Base-by-base conservation (phyloP, 2,113 vertebrate genomes). In the Parus major region DNA sequence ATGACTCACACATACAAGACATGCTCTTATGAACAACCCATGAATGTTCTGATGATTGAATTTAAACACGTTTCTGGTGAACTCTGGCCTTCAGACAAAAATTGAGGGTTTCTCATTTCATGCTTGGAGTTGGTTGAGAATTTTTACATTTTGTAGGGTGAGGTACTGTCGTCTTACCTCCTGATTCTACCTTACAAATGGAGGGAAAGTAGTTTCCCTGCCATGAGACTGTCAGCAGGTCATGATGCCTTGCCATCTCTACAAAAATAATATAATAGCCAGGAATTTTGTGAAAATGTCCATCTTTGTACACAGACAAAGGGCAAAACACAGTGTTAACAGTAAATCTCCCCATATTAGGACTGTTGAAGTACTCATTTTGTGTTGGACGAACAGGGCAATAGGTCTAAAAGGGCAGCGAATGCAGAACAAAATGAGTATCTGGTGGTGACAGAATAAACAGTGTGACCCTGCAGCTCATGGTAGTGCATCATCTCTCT, bases 51-150 rank as follows among this genome's bases (percentile, higher is more conserved):
- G 3, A 59, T 63, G 60, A 47, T 19, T 78, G 64, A 90, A 93
- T 72, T 92, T 73, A 88, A 90, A 71, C 77, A 68, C 33, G 47
- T 80, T 88, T 90, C 39, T 47, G 46, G 21, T 29, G 50, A 90
- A 73, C 76, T 83, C 42, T 78, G 68, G 47, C 88, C 88, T 92
- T 90, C 55, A 71, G 41, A 88, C 15, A 89, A 91, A 94, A 89
- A 91, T 2, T 17, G 47, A 87, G 9, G 11, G 60, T 78, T 81
- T 60, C 56, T 89, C 44, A 70, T 91, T 84, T 96, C 61, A 82
- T 31, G 24, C 35, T 17, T 56, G 65, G 44, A 84, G 47, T 46
- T 56, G 28, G 65, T 46, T 71, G 91, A 91, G 35, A 87, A 41
- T 14, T 60, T 82, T 12, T 56, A 46, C 11, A 63, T 70, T 91